Conservation (phyloP, 2,888 invertebrate species). For the Stictocephala bisonia region DNA sequence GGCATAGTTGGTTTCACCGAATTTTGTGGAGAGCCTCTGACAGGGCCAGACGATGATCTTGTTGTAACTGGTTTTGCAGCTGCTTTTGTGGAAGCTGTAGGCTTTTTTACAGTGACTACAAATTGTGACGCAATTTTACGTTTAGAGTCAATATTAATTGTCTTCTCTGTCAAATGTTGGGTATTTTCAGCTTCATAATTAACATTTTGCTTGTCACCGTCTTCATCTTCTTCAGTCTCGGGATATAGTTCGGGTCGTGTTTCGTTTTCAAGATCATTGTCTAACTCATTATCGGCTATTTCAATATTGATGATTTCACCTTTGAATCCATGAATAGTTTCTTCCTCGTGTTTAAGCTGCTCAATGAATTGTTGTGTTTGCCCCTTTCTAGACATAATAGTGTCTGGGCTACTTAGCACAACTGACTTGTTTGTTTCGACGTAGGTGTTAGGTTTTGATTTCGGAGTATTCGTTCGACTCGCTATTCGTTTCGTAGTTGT, state of each 20-base stretch:
- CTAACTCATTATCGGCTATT: too few relatives aligned
- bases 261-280: slow-evolving; percentile 57
- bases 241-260: slow-evolving; percentile 65
- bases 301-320: slow-evolving; percentile 56
- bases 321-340: slow-evolving; percentile 48
- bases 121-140: slow-evolving; percentile 6
- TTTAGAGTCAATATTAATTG: slow-evolving; percentile 37
- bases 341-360: slow-evolving; percentile 23
- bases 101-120: slow-evolving; percentile 37
- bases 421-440: slow-evolving; percentile 33
- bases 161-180: slow-evolving; percentile 29
- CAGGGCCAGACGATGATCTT: slow-evolving; percentile 36
- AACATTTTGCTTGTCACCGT: slow-evolving; percentile 46
- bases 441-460: background rate
- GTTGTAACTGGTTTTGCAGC: slow-evolving; percentile 25
- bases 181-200: background rate
- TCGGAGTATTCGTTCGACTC: slow-evolving; percentile 37
- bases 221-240: slow-evolving; percentile 68
- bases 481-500: slow-evolving; percentile 45
- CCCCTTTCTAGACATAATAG: slow-evolving; percentile 12
- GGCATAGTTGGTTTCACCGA: background rate
- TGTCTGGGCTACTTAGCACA: slow-evolving; percentile 30
- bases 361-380: slow-evolving; percentile 25
- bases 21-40: slow-evolving; percentile 27
- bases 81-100: slow-evolving; percentile 10